These are phyloP conservation scores for Pelecanoides urinatrix DNA, from an alignment of 2,113 vertebrate species.

Conservation along the genomic window DNA sequence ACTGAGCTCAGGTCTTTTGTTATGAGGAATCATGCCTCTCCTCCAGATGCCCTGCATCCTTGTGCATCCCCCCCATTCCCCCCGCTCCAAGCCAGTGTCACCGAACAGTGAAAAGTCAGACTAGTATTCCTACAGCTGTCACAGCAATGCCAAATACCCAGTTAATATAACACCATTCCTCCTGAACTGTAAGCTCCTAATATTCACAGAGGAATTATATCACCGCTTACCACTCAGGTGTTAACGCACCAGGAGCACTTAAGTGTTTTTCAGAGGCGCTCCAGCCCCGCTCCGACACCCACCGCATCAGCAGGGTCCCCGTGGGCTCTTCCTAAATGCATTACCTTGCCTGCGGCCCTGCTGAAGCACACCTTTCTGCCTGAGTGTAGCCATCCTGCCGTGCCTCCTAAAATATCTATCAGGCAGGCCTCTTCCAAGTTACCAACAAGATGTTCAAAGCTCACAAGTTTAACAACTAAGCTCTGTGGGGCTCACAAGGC, in stretches of 20 bases:
- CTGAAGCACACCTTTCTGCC: background rate
- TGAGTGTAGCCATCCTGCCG: background rate
- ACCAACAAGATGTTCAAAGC: background rate
- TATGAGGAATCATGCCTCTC: background rate
- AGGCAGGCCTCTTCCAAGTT: background rate
- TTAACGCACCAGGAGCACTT: background rate
- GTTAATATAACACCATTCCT: background rate
- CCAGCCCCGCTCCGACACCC: background rate
- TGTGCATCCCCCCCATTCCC: background rate
- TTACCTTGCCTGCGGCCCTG: background rate
- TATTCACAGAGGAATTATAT: background rate
- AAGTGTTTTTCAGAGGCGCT: background rate
- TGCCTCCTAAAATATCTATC: background rate
- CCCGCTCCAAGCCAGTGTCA: background rate
- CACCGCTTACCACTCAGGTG: fast-evolving
- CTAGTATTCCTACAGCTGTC: background rate
- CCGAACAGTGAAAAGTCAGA: background rate
- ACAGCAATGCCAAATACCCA: background rate
- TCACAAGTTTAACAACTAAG: background rate
- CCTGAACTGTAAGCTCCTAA: background rate
- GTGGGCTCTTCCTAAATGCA: background rate
- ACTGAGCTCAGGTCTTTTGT: background rate
- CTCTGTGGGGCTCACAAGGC: background rate
- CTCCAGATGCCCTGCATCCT: background rate
- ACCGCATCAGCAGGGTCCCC: background rate